A percentile compares a stretch with the other conserved stretches of the same genome.
These are phyloP conservation scores for Mesorhabditis belari DNA, from an alignment of 2,888 invertebrate species.

Conservation along the genomic window DNA sequence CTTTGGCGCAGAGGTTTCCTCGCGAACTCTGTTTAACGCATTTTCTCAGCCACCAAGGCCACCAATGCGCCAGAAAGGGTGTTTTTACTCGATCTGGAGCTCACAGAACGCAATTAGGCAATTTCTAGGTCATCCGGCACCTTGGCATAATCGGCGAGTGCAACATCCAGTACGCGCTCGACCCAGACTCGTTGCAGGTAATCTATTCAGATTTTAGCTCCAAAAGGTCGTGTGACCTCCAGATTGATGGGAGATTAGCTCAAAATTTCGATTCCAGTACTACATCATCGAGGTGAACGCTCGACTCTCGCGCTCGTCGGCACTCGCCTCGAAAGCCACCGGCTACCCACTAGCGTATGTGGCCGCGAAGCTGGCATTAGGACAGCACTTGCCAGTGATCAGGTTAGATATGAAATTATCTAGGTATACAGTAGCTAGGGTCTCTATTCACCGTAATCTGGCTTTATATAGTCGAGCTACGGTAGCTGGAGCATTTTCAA, in stretches of 20 bases:
- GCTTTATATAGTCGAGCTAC: too few species aligned
- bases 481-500: too few species aligned
- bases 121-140: constrained; percentile 67
- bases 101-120: constrained; percentile 57
- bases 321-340: constrained; percentile 96
- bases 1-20: not conserved
- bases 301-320: constrained; percentile 88
- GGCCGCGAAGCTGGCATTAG: constrained; percentile 88
- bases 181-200: constrained; percentile 82
- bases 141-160: constrained; percentile 96
- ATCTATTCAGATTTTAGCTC: constrained; percentile 8
- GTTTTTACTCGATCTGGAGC: too few species aligned
- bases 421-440: not conserved
- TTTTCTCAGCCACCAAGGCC: not conserved
- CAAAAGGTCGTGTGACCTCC: not conserved
- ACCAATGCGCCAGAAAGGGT: too few species aligned
- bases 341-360: constrained; percentile 98
- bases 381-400: constrained; percentile 73
- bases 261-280: constrained; percentile 53
- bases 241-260: not conserved
- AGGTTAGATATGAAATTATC: constrained; percentile 80
- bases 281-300: constrained; percentile 76
- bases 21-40: not conserved
- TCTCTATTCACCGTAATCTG: too few species aligned
- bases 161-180: constrained; percentile 96